Conservation (phyloP, 2,888 invertebrate genomes). For the Trisateles emortualis region DNA sequence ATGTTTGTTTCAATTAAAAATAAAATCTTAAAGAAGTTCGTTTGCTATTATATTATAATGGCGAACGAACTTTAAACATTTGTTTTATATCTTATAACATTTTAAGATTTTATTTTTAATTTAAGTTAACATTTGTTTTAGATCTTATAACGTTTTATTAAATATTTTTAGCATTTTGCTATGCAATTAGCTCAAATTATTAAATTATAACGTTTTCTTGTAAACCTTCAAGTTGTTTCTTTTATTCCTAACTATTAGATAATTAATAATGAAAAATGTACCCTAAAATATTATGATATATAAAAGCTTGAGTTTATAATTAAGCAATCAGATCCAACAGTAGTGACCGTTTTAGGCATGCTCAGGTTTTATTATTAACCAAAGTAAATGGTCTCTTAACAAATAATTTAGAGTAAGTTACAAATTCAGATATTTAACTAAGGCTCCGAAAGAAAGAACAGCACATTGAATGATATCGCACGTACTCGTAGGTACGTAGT, state of each 20-base stretch:
- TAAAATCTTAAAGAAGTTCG: too few relatives aligned
- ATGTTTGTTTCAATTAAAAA: too few relatives aligned
- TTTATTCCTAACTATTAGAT: background rate
- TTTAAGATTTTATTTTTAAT: slow-evolving; percentile 10
- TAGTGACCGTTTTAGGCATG: too few relatives aligned
- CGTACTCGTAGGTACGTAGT: slow-evolving; percentile 11
- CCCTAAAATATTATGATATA: too few relatives aligned
- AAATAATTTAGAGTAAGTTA: slow-evolving; percentile 25
- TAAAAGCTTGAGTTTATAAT: too few relatives aligned
- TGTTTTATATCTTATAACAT: background rate
- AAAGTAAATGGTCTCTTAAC: background rate
- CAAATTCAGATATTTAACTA: slow-evolving; percentile 45
- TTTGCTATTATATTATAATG: background rate
- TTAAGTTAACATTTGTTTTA: slow-evolving; percentile 26
- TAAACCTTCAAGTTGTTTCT: slow-evolving; percentile 4
- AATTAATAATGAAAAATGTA: background rate
- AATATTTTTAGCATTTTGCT: too few relatives aligned
- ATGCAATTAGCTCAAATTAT: too few relatives aligned
- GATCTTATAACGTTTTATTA: slow-evolving; percentile 8
- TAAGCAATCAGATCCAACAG: too few relatives aligned
- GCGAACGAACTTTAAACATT: too few relatives aligned
- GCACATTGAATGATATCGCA: slow-evolving; percentile 28
- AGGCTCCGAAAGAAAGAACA: slow-evolving; percentile 16
- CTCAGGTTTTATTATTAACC: too few relatives aligned
- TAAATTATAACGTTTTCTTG: background rate